phyloP scores from a whole-genome alignment of 1,140 invertebrate genomes.

The Prorops nasuta region DNA sequence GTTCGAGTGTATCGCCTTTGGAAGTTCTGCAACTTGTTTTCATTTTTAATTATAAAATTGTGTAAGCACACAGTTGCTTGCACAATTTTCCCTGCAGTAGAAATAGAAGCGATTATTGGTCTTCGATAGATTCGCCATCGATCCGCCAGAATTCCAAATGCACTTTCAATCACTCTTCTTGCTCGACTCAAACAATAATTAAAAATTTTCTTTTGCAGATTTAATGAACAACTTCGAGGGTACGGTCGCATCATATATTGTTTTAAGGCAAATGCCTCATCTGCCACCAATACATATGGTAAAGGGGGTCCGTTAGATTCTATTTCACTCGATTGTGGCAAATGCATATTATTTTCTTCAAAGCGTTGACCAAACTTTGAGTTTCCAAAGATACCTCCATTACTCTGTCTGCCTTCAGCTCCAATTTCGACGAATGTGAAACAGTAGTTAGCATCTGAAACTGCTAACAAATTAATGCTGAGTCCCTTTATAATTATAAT shows the following conservation, averaged over 20 bases:
- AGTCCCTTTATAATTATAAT: slow-evolving; percentile 45
- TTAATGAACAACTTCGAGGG: slow-evolving; percentile 18
- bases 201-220: slow-evolving; percentile 34
- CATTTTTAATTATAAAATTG: slow-evolving; percentile 16
- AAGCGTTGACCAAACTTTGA: too few species aligned
- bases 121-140: slow-evolving; percentile 43
- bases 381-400: too few species aligned
- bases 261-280: slow-evolving; percentile 50
- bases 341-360: slow-evolving; percentile 3
- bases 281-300: slow-evolving; percentile 43
- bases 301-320: neutral
- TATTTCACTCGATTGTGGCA: slow-evolving; percentile 2
- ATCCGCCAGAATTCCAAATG: slow-evolving; percentile 18
- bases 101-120: slow-evolving; percentile 23
- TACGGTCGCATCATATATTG: slow-evolving; percentile 41
- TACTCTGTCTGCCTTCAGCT: slow-evolving; percentile 25
- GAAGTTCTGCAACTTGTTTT: neutral
- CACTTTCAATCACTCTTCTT: too few species aligned
- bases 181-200: slow-evolving; percentile 46
- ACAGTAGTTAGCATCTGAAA: slow-evolving; percentile 34
- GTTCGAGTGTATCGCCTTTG: neutral
- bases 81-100: slow-evolving; percentile 23
- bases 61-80: slow-evolving; percentile 22
- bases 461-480: slow-evolving; percentile 38
- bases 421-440: slow-evolving; percentile 41